These are phyloP conservation scores for Galemys pyrenaicus DNA, from an alignment of 2,113 vertebrate species.

Conservation along the genomic window DNA sequence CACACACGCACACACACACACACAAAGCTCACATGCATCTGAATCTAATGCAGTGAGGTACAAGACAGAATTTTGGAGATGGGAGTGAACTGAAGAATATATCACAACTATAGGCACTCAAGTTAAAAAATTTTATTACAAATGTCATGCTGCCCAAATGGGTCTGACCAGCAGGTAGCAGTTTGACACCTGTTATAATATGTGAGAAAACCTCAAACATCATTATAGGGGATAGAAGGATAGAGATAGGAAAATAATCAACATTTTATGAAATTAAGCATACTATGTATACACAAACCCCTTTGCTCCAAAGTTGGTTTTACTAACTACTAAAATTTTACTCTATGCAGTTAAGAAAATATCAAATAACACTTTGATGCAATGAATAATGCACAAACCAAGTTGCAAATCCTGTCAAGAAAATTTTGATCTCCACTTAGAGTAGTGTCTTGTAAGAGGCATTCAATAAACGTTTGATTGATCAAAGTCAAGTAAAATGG, in stretches of 20 bases:
- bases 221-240: neutral
- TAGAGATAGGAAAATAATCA: slow-evolving; percentile 11
- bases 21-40: neutral
- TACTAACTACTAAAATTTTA: slow-evolving; percentile 55
- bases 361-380: slow-evolving; percentile 56
- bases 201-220: slow-evolving; percentile 37
- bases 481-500: slow-evolving; percentile 79
- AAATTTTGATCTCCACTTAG: slow-evolving; percentile 74
- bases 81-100: neutral
- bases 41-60: neutral
- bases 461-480: slow-evolving; percentile 78
- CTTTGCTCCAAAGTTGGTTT: slow-evolving; percentile 38
- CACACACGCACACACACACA: neutral
- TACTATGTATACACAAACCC: neutral
- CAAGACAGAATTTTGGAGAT: neutral
- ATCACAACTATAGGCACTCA: slow-evolving; percentile 1
- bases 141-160: slow-evolving; percentile 34
- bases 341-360: slow-evolving; percentile 51
- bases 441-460: slow-evolving; percentile 63
- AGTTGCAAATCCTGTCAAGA: slow-evolving; percentile 73
- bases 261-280: slow-evolving; percentile 50
- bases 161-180: slow-evolving; percentile 12
- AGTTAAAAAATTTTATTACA: slow-evolving; percentile 49
- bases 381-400: slow-evolving; percentile 78
- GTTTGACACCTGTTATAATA: neutral